These are phyloP conservation scores for Otolemur garnettii DNA, from an alignment of 2,113 vertebrate species.

Conservation along the genomic window DNA sequence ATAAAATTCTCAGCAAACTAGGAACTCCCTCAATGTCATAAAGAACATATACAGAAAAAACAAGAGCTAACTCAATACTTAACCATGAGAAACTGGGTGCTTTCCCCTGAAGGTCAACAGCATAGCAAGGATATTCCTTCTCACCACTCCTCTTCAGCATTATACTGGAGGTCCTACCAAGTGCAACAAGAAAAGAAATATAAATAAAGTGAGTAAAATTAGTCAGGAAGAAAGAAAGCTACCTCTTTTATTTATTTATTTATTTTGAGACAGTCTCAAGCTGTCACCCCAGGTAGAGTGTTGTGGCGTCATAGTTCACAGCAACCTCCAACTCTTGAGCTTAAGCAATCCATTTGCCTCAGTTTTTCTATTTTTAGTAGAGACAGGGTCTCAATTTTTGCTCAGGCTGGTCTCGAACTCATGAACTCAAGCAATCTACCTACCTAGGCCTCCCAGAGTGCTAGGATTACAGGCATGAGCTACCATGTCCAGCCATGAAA, in stretches of 20 bases:
- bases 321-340: no score
- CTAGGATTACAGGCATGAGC: no score
- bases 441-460: no score
- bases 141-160: not conserved
- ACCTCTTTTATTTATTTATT: not conserved
- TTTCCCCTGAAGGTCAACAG: not conserved
- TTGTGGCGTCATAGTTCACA: no score
- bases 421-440: no score
- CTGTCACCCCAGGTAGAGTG: no score
- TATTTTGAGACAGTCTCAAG: no score
- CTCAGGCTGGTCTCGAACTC: no score
- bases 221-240: not conserved
- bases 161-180: not conserved
- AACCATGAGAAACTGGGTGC: not conserved
- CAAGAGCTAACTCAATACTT: not conserved
- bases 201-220: not conserved
- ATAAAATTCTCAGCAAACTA: not conserved
- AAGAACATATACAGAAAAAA: not conserved
- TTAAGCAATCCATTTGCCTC: no score
- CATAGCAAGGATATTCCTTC: not conserved
- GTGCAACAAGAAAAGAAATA: not conserved
- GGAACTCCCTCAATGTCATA: not conserved
- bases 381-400: no score
- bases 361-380: no score
- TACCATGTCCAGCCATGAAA: not conserved